Base-by-base conservation (phyloP, 1,140 invertebrate species). In the Sitobion miscanthi region DNA sequence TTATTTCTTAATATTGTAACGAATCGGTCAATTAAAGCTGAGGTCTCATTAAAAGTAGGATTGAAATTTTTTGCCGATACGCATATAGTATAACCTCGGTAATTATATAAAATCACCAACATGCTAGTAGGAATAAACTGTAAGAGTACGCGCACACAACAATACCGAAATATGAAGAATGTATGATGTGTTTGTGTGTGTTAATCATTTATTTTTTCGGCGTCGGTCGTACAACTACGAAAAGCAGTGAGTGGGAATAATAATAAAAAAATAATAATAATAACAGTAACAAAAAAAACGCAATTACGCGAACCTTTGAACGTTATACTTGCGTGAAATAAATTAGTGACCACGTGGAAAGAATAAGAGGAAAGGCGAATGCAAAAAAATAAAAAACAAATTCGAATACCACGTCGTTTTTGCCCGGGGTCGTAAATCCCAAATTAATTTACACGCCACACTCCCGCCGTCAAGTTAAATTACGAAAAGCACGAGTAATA, bases 401-500 rank as follows among this genome's bases (percentile, higher is more conserved):
- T 52, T 88, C 47, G n/a, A 88, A 52, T 52, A 88, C n/a, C n/a
- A 23, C 35, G 35, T 57, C 4, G 25, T 90, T 90, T 38, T 30
- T 17, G 0, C 4, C 14, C 54, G n/a, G 1, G 4, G 21, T 62
- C 52, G 88, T 90, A 90, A 57, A 90, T 90, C 23, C 35, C n/a
- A 14, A 57, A 89, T 54, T 54, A 35, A 30, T 90, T 62, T 62
- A 90, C 88, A 30, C 35, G 35, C 35, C 9, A 21, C 47, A 30
- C 17, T n/a, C 14, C 47, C n/a, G 3, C 9, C 38, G 52, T 14
- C 35, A 25, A 30, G 52, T 87, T 87, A 21, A 86, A 86, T 86
- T 52, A 38, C 45, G 54, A 87, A 87, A 87, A 49, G n/a, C 45
- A 47, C 85, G 30, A 30, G 45, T 49, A 87, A 87, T 87, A 87